phyloP scores from a whole-genome alignment of 2,888 invertebrate species.

The Athetis lepigone region DNA sequence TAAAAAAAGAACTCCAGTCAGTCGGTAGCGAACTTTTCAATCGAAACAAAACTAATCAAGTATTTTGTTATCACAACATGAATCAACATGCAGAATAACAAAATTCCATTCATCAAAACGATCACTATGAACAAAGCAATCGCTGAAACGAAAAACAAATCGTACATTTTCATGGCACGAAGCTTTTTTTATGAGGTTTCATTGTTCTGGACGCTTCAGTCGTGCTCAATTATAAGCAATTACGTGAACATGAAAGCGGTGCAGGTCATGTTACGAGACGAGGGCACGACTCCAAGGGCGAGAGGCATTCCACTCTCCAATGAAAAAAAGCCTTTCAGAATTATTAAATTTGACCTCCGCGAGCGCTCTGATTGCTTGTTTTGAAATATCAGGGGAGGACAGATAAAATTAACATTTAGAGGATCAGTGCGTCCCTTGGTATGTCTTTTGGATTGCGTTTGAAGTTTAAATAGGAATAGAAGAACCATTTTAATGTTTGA shows the following conservation, averaged over 20 bases:
- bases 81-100: slow-evolving; percentile 42
- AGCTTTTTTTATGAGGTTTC: slow-evolving; percentile 26
- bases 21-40: slow-evolving; percentile 18
- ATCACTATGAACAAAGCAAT: slow-evolving; percentile 31
- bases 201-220: slow-evolving; percentile 38
- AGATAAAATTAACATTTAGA: slow-evolving; percentile 60
- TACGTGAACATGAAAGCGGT: slow-evolving; percentile 52
- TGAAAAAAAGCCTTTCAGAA: slow-evolving; percentile 48
- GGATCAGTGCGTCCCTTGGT: slow-evolving; percentile 53
- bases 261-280: slow-evolving; percentile 51
- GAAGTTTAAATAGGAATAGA: slow-evolving; percentile 38
- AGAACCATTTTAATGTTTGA: slow-evolving; percentile 3
- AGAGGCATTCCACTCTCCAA: slow-evolving; percentile 33
- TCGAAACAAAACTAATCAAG: slow-evolving; percentile 35
- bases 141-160: slow-evolving; percentile 30
- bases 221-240: slow-evolving; percentile 59
- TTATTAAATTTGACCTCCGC: slow-evolving; percentile 57
- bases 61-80: slow-evolving; percentile 25
- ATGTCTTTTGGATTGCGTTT: slow-evolving; percentile 43
- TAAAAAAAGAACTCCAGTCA: slow-evolving; percentile 5
- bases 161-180: slow-evolving; percentile 5
- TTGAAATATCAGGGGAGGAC: slow-evolving; percentile 52
- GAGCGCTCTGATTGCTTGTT: slow-evolving; percentile 52
- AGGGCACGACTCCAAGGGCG: slow-evolving; percentile 45
- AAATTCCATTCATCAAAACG: slow-evolving; percentile 38